phyloP scores from a whole-genome alignment of 2,797 vertebrate species.

The Petrocephalus schoutedeni region DNA sequence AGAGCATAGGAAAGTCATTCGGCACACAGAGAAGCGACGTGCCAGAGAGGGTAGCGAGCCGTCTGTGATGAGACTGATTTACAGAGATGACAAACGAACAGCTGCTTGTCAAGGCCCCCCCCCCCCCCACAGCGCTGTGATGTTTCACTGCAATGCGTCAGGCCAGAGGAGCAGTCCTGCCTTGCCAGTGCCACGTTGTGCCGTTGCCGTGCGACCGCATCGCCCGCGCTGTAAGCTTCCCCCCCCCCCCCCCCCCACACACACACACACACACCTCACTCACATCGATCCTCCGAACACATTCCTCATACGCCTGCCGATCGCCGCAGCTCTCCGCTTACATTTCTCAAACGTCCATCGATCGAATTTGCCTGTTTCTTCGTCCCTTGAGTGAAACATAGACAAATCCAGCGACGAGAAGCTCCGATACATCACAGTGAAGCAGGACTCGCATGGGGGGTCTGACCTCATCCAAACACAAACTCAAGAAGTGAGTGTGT shows the following conservation, averaged over 20 bases:
- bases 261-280: not conserved
- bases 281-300: slow-evolving; percentile 43
- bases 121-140: not conserved
- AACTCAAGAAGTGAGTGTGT: not conserved
- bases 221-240: not conserved
- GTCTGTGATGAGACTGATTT: slow-evolving; percentile 51
- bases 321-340: slow-evolving; percentile 59
- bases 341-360: slow-evolving; percentile 66
- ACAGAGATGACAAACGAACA: slow-evolving; percentile 53
- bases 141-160: slow-evolving; percentile 29
- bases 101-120: slow-evolving; percentile 56
- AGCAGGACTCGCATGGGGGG: not conserved
- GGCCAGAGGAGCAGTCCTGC: not conserved
- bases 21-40: slow-evolving; percentile 15
- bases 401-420: slow-evolving; percentile 62
- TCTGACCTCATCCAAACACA: not conserved
- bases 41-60: slow-evolving; percentile 5
- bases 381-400: slow-evolving; percentile 57
- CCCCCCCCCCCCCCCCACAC: slow-evolving; percentile 22
- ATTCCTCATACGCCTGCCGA: slow-evolving; percentile 63
- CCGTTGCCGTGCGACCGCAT: not conserved
- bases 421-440: slow-evolving; percentile 56
- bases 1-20: slow-evolving; percentile 48
- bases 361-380: slow-evolving; percentile 64
- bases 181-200: not conserved